Evolutionary conservation across 2,797 vertebrate species (phyloP).

Genomic region (Lepilemur septentrionalis): DNA sequence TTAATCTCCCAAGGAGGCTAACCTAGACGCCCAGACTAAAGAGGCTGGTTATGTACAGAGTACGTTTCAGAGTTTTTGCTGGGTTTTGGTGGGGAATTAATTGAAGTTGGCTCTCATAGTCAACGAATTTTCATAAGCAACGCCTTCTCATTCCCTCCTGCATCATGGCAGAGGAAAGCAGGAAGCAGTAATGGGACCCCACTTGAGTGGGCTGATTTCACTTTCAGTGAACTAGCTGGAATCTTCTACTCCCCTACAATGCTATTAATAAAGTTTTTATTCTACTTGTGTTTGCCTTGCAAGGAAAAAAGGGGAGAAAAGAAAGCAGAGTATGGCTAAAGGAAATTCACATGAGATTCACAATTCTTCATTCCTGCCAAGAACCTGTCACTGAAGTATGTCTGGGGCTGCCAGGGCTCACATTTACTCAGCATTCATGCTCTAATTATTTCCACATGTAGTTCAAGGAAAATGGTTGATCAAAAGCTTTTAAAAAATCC

Average conservation of each 20-base stretch:
- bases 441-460: slow-evolving; percentile 80
- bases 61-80: neutral
- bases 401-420: slow-evolving; percentile 61
- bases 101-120: neutral
- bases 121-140: slow-evolving; percentile 1
- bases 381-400: slow-evolving; percentile 76
- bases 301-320: slow-evolving; percentile 27
- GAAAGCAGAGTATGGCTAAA: slow-evolving; percentile 42
- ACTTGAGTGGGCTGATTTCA: neutral
- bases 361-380: slow-evolving; percentile 67
- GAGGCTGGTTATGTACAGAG: neutral
- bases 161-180: slow-evolving; percentile 21
- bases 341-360: slow-evolving; percentile 76
- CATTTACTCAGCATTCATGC: slow-evolving; percentile 70
- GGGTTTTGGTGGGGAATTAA: neutral
- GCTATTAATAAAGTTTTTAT: slow-evolving; percentile 54
- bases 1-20: neutral
- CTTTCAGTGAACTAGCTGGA: slow-evolving; percentile 39
- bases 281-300: slow-evolving; percentile 58
- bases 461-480: slow-evolving; percentile 67
- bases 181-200: neutral
- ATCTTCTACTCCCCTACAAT: slow-evolving; percentile 18
- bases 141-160: neutral
- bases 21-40: neutral
- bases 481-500: neutral